phyloP scores from a whole-genome alignment of 2,797 vertebrate genomes.

The Dromococcyx pavoninus region DNA sequence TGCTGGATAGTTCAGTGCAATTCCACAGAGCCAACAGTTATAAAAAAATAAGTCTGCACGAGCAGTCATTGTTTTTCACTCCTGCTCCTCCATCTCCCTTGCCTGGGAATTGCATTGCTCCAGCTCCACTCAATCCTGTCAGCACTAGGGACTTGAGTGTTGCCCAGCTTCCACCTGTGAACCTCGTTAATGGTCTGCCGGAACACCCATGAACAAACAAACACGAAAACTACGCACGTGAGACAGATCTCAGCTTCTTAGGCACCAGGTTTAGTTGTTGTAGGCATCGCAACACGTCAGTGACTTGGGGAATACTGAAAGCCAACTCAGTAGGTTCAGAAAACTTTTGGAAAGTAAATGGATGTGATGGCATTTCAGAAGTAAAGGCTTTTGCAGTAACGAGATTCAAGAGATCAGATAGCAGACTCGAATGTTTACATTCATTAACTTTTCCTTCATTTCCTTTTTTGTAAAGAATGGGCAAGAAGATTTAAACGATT shows the following conservation, averaged over 20 bases:
- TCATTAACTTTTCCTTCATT: not conserved
- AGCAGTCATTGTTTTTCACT: not conserved
- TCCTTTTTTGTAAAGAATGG: not conserved
- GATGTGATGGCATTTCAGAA: not conserved
- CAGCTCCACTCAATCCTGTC: not conserved
- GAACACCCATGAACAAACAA: not conserved
- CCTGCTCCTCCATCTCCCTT: not conserved
- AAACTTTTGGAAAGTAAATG: not conserved
- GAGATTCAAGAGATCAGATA: not conserved
- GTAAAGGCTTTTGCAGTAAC: not conserved
- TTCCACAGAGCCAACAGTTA: not conserved
- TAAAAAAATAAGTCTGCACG: not conserved
- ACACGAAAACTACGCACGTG: accelerated
- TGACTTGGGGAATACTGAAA: not conserved
- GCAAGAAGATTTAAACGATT: not conserved
- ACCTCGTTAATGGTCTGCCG: not conserved
- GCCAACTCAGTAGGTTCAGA: not conserved
- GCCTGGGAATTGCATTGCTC: not conserved
- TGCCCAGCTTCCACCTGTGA: not conserved
- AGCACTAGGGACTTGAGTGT: not conserved
- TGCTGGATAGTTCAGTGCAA: not conserved
- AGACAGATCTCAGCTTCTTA: not conserved
- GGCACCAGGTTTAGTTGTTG: not conserved
- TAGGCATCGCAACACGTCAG: not conserved
- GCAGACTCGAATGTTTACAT: not conserved